A percentile compares a stretch with the other conserved stretches of the same genome.
These are phyloP conservation scores for Rhinatrema bivittatum DNA, from an alignment of 2,797 vertebrate species.

Conservation along the genomic window DNA sequence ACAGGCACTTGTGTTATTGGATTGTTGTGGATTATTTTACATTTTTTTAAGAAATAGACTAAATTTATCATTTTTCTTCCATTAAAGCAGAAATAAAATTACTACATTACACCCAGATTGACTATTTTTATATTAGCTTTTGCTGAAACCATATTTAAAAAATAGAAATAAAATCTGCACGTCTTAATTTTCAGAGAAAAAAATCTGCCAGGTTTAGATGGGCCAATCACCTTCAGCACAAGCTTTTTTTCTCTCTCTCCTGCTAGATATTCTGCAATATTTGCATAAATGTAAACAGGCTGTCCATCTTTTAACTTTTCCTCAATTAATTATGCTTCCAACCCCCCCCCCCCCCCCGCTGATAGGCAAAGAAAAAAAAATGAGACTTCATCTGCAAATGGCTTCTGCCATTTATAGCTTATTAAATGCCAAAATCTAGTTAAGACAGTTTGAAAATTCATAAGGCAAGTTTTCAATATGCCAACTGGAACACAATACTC, in stretches of 20 bases:
- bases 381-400: conserved; percentile 69
- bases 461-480: conserved; percentile 53
- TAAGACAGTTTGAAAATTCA: conserved; percentile 64
- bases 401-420: conserved; percentile 69
- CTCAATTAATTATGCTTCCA: conserved; percentile 68
- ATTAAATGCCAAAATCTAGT: conserved; percentile 72
- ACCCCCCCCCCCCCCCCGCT: conserved; percentile 63
- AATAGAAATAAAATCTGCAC: conserved; percentile 7
- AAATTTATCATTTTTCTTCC: no score
- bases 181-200: conserved; percentile 50
- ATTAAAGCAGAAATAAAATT: conserved; percentile 33
- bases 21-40: conserved; percentile 43
- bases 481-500: conserved; percentile 53
- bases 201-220: conserved; percentile 51
- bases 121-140: conserved; percentile 18
- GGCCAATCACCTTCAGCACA: conserved; percentile 51
- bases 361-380: conserved; percentile 71
- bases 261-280: conserved; percentile 53
- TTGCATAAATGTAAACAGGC: conserved; percentile 66
- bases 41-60: conserved; percentile 38
- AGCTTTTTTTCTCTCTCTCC: conserved; percentile 52
- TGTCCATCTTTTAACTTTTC: conserved; percentile 68
- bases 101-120: conserved; percentile 42
- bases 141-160: conserved; percentile 17
- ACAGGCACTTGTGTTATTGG: conserved; percentile 22